Base-by-base conservation (phyloP, 2,888 invertebrate genomes). In the Cheilosia grossa region DNA sequence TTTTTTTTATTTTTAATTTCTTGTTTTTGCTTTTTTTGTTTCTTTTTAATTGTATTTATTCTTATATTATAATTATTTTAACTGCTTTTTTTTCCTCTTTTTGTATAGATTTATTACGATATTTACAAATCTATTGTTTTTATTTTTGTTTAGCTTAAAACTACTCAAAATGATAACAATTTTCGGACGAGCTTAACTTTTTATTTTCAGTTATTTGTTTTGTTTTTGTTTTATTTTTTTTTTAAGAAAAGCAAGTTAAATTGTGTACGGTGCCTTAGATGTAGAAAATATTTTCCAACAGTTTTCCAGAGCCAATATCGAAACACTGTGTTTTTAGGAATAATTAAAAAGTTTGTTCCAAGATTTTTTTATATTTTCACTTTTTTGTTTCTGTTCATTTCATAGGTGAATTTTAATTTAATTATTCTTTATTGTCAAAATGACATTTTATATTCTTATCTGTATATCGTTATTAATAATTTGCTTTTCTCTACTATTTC, bases 131-230 rank as follows among this genome's bases (percentile, higher is more conserved):
- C 83, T 83, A 83, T 83, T 74, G 69, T 59, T 77, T 75, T 51
- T 54, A 67, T 73, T 44, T 47, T 61, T 30, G 54, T 59, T 69
- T 80, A 40, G 64, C 80, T 80, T 83, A 83, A 80, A 83, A 80
- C 80, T 83, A 83, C 56, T 80, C 70, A 83, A 83, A 83, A 83
- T 83, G 83, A 83, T 83, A 83, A 83, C 83, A 80, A 83, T 72
- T 83, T 63, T 80, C 83, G 83, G 83, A 83, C 83, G 83, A 83
- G 83, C 83, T 83, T 75, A 83, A 83, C 79, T 70, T 83, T 47
- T 53, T 74, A 24, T 19, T 70, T 78, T 69, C 42, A 51, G 66
- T 75, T 51, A 37, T 58, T 77, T 40, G 4, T 24, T 27, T 66
- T 49, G 9, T 40, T 21, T 15, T 70, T 75, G 24, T 21, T 15